Conservation (phyloP, 2,113 vertebrate genomes). For the Electrona antarctica region DNA sequence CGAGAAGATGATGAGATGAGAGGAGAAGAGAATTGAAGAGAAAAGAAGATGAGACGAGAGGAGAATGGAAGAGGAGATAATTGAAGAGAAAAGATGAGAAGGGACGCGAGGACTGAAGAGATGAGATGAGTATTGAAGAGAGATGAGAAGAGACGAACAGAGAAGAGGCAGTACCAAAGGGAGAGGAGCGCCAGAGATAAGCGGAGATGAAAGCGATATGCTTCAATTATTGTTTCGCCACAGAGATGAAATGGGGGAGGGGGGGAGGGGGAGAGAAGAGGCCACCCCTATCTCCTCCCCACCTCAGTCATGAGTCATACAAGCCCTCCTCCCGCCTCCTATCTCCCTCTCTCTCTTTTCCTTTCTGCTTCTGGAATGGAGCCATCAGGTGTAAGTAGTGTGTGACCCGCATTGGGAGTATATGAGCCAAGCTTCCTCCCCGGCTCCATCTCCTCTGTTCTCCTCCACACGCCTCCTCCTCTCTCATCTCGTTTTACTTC, state of each 20-base stretch:
- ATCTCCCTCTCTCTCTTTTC: conserved; percentile 15
- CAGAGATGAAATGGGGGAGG: conserved; percentile 53
- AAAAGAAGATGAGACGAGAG: no score
- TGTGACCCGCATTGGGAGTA: conserved; percentile 10
- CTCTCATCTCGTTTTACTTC: conserved; percentile 2
- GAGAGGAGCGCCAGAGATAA: conserved; percentile 63
- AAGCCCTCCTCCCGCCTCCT: conserved; percentile 7
- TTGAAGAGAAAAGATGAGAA: no score
- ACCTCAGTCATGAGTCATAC: conserved; percentile 42
- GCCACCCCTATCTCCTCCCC: conserved; percentile 34
- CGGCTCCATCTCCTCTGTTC: neutral
- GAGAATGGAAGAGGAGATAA: no score
- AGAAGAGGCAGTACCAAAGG: conserved; percentile 57
- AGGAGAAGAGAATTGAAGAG: no score
- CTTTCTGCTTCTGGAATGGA: conserved; percentile 40
- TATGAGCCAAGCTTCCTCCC: conserved; percentile 18
- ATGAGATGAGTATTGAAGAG: no score
- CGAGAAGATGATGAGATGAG: no score
- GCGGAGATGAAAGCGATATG: conserved; percentile 68
- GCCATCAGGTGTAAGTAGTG: conserved; percentile 61
- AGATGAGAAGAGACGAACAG: conserved; percentile 1
- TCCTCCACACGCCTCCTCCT: no score
- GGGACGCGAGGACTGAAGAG: no score
- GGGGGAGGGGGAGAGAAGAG: conserved; percentile 49
- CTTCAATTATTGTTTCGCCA: conserved; percentile 71